Conservation (phyloP, 2,797 vertebrate genomes). For the Cossypha dichroa region DNA sequence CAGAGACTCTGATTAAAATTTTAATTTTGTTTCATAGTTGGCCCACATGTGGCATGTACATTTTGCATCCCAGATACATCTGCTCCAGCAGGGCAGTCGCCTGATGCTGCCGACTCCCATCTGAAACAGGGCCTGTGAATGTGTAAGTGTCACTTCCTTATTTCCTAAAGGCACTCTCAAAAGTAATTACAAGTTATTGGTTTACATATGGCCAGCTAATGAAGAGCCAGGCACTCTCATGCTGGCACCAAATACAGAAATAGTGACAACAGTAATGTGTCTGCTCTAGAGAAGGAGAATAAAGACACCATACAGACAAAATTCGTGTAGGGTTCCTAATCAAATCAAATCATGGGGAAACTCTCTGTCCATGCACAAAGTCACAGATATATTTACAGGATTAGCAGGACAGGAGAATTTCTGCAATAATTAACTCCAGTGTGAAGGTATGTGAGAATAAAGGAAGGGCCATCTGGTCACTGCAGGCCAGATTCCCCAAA, state of each 20-base stretch:
- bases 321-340: not conserved
- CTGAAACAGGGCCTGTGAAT: not conserved
- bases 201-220: not conserved
- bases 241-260: not conserved
- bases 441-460: not conserved
- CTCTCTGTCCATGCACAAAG: not conserved
- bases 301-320: not conserved
- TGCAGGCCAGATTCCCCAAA: not conserved
- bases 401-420: not conserved
- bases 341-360: not conserved
- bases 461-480: not conserved
- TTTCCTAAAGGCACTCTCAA: not conserved
- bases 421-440: not conserved
- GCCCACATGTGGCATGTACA: conserved; percentile 17
- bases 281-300: not conserved
- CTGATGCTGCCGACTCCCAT: not conserved
- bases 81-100: not conserved
- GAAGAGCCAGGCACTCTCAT: not conserved
- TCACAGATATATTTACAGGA: not conserved
- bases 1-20: conserved; percentile 80
- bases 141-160: not conserved
- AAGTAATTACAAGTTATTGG: conserved; percentile 18
- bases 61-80: not conserved
- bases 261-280: not conserved
- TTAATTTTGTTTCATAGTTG: conserved; percentile 71